Percentiles rank a stretch among this genome's conserved stretches.
Evolutionary conservation across 2,888 invertebrate genomes (phyloP).

Genomic region (Chironomus riparius): DNA sequence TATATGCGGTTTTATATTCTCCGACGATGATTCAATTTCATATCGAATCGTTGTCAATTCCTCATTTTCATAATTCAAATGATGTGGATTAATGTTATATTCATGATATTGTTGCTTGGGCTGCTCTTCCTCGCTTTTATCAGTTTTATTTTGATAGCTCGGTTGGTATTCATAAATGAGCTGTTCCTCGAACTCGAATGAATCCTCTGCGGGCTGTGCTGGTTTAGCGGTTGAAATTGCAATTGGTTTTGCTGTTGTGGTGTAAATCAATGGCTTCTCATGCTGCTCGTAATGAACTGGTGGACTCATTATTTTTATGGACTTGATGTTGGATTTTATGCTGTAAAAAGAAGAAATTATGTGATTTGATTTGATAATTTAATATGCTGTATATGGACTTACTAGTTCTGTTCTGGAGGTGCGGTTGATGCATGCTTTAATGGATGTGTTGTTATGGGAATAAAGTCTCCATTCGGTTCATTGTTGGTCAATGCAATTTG

Average conservation of each 20-base stretch:
- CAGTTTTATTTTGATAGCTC: not conserved
- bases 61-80: not conserved
- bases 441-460: not conserved
- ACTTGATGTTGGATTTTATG: not conserved
- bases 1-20: slow-evolving; percentile 31
- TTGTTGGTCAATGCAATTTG: not conserved
- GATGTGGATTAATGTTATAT: too few relatives aligned
- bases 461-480: not conserved
- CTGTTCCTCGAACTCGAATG: not conserved
- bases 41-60: not conserved
- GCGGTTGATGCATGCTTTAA: not conserved
- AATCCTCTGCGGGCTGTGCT: not conserved
- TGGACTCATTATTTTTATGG: not conserved
- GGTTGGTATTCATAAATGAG: not conserved
- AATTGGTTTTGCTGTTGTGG: not conserved
- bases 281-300: not conserved
- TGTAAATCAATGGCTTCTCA: not conserved
- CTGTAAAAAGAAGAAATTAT: not conserved
- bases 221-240: not conserved
- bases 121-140: not conserved
- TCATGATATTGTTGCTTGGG: not conserved
- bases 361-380: not conserved
- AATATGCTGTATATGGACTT: not conserved
- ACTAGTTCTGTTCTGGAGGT: not conserved
- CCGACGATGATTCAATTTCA: slow-evolving; percentile 28